Evolutionary conservation across 1,140 invertebrate genomes (phyloP), one percentile per base, ranked within the genome.

Genomic region (Euwallacea similis): DNA sequence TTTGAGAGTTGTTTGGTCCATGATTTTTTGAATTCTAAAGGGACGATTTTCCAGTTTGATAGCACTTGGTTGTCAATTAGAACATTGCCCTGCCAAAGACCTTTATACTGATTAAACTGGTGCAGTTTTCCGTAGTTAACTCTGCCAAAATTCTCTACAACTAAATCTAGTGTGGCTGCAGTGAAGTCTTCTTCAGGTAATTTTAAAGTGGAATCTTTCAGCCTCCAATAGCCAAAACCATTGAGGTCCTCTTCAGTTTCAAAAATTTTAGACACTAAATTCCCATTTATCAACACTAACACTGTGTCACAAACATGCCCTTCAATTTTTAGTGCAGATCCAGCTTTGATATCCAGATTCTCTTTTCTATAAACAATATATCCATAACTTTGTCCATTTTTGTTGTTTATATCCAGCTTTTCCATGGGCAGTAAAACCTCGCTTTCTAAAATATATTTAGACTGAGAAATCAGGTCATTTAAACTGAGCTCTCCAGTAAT

Each of bases 91-190:
- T 82, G 77, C 72, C 83, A 81, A 7, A 85, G 67, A 71, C 87
- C 87, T 80, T 87, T 87, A 42, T 76, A 76, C 68, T 86, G 81
- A 42, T 82, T 78, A 72, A 83, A 83, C 69, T 83, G 79, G 7
- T 78, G 58, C 7, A 83, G 79, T n/a, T 74, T 60, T 0, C 85
- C 85, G 79, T 81, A 88, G 77, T 89, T 88, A 9, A 85, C 83
- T 60, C 87, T 75, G 0, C 86, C 87, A 70, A 84, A 83, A 75
- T 89, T 88, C 76, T 89, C 87, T 2, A 88, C 87, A 0, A 89
- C 62, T 41, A 89, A 79, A 63, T 88, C 85, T 16, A 88, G 71
- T 7, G 78, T 81, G 33, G 78, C 79, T 58, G 73, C 69, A 9
- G 46, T 59, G 43, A 67, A 67, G 41, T 70, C 43, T 15, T 73